Evolutionary conservation across 2,113 vertebrate species (phyloP).

Genomic region (Tragelaphus scriptus): DNA sequence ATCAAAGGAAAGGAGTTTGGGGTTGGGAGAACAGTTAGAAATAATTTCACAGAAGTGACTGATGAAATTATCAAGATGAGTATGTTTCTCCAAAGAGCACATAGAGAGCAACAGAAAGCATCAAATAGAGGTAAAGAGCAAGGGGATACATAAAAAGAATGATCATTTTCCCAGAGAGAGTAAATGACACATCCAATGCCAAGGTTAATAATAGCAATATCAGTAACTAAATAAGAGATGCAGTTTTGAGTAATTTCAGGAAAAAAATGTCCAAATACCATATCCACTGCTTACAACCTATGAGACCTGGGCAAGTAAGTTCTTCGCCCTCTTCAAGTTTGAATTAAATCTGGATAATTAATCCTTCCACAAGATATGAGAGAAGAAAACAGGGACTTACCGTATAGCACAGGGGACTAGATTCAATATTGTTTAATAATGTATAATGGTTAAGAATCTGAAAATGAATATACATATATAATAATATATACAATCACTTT

Average conservation of each 20-base stretch:
- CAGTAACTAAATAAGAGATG: not conserved
- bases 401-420: not conserved
- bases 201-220: not conserved
- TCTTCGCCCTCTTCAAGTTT: not conserved
- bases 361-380: not conserved
- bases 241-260: not conserved
- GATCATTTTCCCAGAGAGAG: not conserved
- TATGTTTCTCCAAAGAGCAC: not conserved
- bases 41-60: not conserved
- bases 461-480: not conserved
- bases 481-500: not conserved
- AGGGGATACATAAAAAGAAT: not conserved
- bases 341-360: not conserved
- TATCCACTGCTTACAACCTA: not conserved
- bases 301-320: not conserved
- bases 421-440: not conserved
- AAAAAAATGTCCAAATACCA: not conserved
- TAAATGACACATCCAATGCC: not conserved
- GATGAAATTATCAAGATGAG: not conserved
- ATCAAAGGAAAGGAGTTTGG: not conserved
- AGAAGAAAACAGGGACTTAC: not conserved
- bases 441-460: not conserved
- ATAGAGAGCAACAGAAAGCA: not conserved
- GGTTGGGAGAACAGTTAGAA: not conserved
- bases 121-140: not conserved